phyloP scores from a whole-genome alignment of 2,888 invertebrate species.

The Disparrhopalites patrizii region DNA sequence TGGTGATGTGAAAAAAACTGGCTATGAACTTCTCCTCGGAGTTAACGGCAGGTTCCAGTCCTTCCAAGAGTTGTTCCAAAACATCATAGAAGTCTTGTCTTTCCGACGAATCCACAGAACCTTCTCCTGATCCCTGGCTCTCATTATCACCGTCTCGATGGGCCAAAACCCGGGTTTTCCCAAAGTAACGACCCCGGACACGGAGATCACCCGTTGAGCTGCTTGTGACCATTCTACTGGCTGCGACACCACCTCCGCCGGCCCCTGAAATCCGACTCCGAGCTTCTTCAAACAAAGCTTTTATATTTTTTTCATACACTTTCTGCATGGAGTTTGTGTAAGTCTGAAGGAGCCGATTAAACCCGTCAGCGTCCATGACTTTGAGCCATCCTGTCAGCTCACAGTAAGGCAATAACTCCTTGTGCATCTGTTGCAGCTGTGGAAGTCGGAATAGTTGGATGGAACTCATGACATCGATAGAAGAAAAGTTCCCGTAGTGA shows the following conservation, averaged over 20 bases:
- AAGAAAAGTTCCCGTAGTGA: slow-evolving; percentile 64
- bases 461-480: slow-evolving; percentile 35
- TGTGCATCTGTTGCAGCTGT: slow-evolving; percentile 73
- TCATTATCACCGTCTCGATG: slow-evolving; percentile 48
- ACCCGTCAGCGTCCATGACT: slow-evolving; percentile 77
- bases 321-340: slow-evolving; percentile 80
- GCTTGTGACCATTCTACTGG: slow-evolving; percentile 32
- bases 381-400: slow-evolving; percentile 90
- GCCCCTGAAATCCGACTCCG: slow-evolving; percentile 56
- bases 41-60: slow-evolving; percentile 46
- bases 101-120: slow-evolving; percentile 47
- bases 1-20: slow-evolving; percentile 42
- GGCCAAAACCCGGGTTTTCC: slow-evolving; percentile 46
- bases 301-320: slow-evolving; percentile 81
- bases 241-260: no score
- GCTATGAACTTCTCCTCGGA: slow-evolving; percentile 46
- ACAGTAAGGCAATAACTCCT: slow-evolving; percentile 78
- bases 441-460: slow-evolving; percentile 63
- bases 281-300: slow-evolving; percentile 71
- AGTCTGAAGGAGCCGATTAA: slow-evolving; percentile 71
- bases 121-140: slow-evolving; percentile 48
- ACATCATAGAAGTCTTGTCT: slow-evolving; percentile 59
- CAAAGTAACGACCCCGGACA: slow-evolving; percentile 46
- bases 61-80: slow-evolving; percentile 75
- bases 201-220: slow-evolving; percentile 41